Evolutionary conservation across 2,113 vertebrate genomes (phyloP), one percentile per base, ranked within the genome.

Genomic region (Microcebus griseorufus): DNA sequence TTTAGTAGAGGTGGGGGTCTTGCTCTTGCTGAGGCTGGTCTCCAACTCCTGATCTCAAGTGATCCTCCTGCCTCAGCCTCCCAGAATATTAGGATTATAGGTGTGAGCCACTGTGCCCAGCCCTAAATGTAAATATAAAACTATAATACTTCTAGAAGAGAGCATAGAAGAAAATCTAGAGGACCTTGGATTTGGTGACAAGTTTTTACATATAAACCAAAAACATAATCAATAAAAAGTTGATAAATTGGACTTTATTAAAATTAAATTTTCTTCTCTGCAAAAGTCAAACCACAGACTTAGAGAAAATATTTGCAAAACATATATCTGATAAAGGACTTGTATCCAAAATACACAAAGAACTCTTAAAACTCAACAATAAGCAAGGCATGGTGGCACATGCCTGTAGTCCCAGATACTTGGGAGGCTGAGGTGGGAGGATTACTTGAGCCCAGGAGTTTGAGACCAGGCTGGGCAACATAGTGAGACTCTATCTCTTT

Each of bases 351-450:
- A 51, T 65, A 75, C 60, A 51, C 58, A 82, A 86, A 86, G 72
- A 69, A 62, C 69, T 76, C 84, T 53, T 93, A 62, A 93, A 85
- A 53, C 42, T 85, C 72, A 89, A 83, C 70, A 84, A 45, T 58
- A 55, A 89, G 62, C 25, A 14, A 42, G 23, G 25, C 23, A 72
- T 11, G 10, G 10, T 39, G 20, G 20, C 2, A 22, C 12, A 39
- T 72, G 20, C 69, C n/a, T 72, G 22, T 72, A 72, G 37, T 72
- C 69, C 22, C 37, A 72, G 20, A 22, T 72, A 72, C 39, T 27
- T 73, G 39, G 12, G 39, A 45, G 25, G 39, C 39, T 45, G 72
- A 45, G 39, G 39, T 45, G 7, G 39, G 72, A 45, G 72, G 39
- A 45, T 73, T 42, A 16, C 39, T 73, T 45, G 72, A 73, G 25